A percentile compares a stretch with the other conserved stretches of the same genome.
These are phyloP conservation scores for Clarias gariepinus DNA, from an alignment of 2,113 vertebrate genomes.

Conservation along the genomic window DNA sequence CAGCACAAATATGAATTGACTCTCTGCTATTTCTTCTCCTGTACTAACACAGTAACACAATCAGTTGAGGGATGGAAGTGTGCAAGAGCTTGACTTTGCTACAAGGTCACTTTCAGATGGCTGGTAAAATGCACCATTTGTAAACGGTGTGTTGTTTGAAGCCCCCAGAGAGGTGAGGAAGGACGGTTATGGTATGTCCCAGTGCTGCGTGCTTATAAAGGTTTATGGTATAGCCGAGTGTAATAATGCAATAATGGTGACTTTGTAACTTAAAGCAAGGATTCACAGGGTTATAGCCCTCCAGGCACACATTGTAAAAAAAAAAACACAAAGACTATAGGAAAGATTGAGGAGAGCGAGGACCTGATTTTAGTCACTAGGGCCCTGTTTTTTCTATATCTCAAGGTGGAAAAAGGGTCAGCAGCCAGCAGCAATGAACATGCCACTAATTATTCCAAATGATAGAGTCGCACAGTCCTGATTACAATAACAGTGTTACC, in stretches of 20 bases:
- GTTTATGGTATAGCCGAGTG: constrained; percentile 71
- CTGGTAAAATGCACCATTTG: constrained; percentile 65
- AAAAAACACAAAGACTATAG: constrained; percentile 67
- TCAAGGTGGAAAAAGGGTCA: constrained; percentile 69
- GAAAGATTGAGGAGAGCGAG: constrained; percentile 4
- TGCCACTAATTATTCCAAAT: constrained; percentile 65
- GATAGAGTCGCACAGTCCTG: constrained; percentile 53
- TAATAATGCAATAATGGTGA: constrained; percentile 76
- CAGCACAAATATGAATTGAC: not conserved
- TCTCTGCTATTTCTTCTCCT: not conserved
- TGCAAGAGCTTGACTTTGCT: constrained; percentile 71
- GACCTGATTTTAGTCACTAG: constrained; percentile 61
- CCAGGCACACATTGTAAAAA: constrained; percentile 68
- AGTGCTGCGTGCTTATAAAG: constrained; percentile 62
- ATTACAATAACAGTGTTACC: constrained; percentile 43
- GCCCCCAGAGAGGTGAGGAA: constrained; percentile 67
- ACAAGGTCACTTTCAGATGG: constrained; percentile 71
- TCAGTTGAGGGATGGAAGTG: constrained; percentile 30
- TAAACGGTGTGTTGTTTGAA: constrained; percentile 55
- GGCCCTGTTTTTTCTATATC: constrained; percentile 63
- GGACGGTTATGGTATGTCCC: constrained; percentile 71
- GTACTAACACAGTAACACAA: constrained; percentile 18
- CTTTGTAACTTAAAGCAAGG: constrained; percentile 74
- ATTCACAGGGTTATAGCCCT: constrained; percentile 76
- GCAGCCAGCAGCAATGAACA: constrained; percentile 65